A percentile compares a stretch with the other conserved stretches of the same genome.
Conservation (phyloP, 2,113 vertebrate species). For the Rhipidura dahli region DNA sequence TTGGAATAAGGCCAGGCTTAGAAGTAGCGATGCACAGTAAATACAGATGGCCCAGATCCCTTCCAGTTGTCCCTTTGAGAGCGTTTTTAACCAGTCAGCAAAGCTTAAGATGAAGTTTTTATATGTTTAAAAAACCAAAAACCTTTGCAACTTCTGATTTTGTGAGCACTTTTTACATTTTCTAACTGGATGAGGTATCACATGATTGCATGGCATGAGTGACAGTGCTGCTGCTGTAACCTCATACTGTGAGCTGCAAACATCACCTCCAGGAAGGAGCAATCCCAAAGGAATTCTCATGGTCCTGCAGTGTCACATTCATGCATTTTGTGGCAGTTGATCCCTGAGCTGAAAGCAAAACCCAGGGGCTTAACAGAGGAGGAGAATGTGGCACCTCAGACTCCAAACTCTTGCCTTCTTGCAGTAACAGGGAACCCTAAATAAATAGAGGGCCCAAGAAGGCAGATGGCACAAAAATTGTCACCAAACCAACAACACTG, state of each 20-base stretch:
- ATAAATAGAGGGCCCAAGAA: neutral
- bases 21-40: neutral
- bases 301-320: neutral
- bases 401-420: neutral
- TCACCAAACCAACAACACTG: neutral
- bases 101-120: neutral
- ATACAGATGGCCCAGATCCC: neutral
- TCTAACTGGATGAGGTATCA: constrained; percentile 23
- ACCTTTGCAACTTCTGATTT: constrained; percentile 63
- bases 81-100: neutral
- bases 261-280: neutral
- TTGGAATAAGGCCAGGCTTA: neutral
- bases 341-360: neutral
- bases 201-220: constrained; percentile 35
- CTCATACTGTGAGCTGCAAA: neutral
- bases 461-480: neutral
- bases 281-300: neutral
- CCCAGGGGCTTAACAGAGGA: neutral
- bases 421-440: neutral
- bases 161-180: constrained; percentile 17
- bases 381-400: neutral
- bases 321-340: neutral
- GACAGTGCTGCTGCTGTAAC: constrained; percentile 13
- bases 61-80: neutral
- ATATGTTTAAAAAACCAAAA: neutral